Evolutionary conservation across 2,888 invertebrate genomes (phyloP), one percentile per base, ranked within the genome.

Genomic region (Megastigmus dorsalis): DNA sequence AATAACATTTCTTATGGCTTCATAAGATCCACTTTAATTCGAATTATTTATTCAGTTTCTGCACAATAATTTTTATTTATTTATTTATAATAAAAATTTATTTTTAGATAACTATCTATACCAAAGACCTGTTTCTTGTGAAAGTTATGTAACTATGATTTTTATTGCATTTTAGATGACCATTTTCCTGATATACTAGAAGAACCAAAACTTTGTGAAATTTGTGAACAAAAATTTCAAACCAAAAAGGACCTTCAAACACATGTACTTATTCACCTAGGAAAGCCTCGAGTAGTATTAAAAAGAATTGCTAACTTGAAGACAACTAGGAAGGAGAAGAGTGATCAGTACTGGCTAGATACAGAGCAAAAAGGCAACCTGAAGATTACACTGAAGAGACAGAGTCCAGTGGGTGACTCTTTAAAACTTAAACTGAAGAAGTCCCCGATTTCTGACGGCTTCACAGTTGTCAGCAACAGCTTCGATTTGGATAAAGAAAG

Each of bases 331-430:
- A 82, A 79, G 45, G 78, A 81, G 63, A 48, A 76, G 1, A 79
- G 33, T 20, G 82, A 84, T 20, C 82, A 82, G 0, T 87, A 87
- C 68, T 83, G 84, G 80, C 63, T 86, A n/a, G 82, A 82, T 33
- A 82, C 82, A 3, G 84, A 85, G n/a, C 79, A 79, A 20, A 84
- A 80, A 55, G 86, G 87, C 13, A 82, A 84, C 2, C 75, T 88
- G 18, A 88, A 86, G 45, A 77, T 88, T 41, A 88, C 84, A 0
- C 77, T 88, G 10, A 88, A 86, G 52, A 86, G 85, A 57, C 85
- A 85, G 48, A 82, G 68, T 50, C 74, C 71, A 18, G 62, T 74
- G 3, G 75, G 81, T 0, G 83, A 86, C 36, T 80, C 83, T 3
- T 55, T 86, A 9, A 87, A 86, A 59, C 81, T 86, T 0, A 87